Conservation (phyloP, 2,888 invertebrate genomes). For the Orgyia antiqua region DNA sequence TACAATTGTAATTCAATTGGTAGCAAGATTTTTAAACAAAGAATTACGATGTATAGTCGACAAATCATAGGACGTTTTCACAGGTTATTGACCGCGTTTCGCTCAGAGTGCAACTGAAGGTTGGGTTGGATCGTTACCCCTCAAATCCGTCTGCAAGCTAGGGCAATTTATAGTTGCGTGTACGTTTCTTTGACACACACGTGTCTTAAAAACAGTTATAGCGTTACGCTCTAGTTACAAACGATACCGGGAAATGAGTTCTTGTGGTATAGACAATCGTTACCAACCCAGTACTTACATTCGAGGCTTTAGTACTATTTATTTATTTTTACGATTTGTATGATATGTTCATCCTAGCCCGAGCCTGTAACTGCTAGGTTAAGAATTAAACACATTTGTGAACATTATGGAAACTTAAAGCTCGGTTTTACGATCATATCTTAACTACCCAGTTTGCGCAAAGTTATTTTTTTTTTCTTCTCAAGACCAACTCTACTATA, state of each 20-base stretch:
- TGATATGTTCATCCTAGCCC: too few species aligned
- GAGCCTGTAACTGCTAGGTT: too few species aligned
- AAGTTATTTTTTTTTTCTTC: too few species aligned
- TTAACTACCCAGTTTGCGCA: too few species aligned
- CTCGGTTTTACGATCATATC: too few species aligned
- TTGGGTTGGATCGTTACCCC: conserved; percentile 13
- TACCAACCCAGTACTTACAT: conserved; percentile 4
- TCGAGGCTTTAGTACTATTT: neutral
- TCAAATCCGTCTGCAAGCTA: conserved; percentile 10
- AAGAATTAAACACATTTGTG: too few species aligned
- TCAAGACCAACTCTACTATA: too few species aligned
- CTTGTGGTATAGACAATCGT: conserved; percentile 7
- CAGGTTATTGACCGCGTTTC: conserved; percentile 8
- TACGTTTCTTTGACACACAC: conserved; percentile 7
- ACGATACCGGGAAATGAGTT: conserved; percentile 10
- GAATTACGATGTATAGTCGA: too few species aligned
- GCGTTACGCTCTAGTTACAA: conserved; percentile 16
- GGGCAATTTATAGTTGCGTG: conserved; percentile 8
- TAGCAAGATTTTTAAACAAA: conserved; percentile 8
- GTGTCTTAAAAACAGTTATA: conserved; percentile 12
- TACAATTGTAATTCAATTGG: conserved; percentile 3
- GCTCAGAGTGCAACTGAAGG: conserved; percentile 9
- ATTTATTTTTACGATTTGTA: too few species aligned
- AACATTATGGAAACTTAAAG: too few species aligned
- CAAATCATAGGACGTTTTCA: conserved; percentile 3